phyloP scores from a whole-genome alignment of 1,140 invertebrate genomes.

The Drosophila pseudoananassae region DNA sequence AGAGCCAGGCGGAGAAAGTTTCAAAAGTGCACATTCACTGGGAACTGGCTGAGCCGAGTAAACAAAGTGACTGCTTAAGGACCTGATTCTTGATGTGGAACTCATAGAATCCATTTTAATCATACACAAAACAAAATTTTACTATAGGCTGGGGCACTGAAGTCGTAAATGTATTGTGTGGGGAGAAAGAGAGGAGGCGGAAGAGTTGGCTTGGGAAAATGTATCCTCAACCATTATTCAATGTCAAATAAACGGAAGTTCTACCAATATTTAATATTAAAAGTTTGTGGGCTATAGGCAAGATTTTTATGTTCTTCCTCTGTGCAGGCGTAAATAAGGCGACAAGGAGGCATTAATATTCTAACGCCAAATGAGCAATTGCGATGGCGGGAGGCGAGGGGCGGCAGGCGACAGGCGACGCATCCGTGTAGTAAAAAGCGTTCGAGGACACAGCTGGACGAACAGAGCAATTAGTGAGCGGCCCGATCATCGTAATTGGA shows the following conservation, averaged over 20 bases:
- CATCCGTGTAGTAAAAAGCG: conserved; percentile 6
- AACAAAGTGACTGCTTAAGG: conserved; percentile 1
- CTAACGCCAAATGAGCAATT: conserved; percentile 7
- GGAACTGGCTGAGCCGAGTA: background rate
- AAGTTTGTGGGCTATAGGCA: too few relatives aligned
- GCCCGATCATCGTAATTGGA: conserved; percentile 8
- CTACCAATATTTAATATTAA: conserved; percentile 2
- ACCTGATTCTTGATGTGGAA: background rate
- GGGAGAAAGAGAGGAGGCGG: too few relatives aligned
- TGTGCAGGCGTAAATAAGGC: too few relatives aligned
- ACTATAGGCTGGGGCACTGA: too few relatives aligned
- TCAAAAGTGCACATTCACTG: background rate
- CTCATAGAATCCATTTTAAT: background rate
- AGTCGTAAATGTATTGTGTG: too few relatives aligned
- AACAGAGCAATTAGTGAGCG: conserved; percentile 14
- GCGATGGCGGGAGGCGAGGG: background rate
- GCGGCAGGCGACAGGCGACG: background rate
- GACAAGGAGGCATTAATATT: conserved; percentile 9
- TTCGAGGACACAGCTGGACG: conserved; percentile 11
- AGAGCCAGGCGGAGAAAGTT: background rate
- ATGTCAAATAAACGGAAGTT: background rate
- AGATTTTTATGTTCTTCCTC: too few relatives aligned
- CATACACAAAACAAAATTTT: background rate
- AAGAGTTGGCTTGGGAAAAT: background rate
- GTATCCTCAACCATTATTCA: background rate